Evolutionary conservation across 1,140 invertebrate species (phyloP).

Genomic region (Dendroctonus ponderosae): DNA sequence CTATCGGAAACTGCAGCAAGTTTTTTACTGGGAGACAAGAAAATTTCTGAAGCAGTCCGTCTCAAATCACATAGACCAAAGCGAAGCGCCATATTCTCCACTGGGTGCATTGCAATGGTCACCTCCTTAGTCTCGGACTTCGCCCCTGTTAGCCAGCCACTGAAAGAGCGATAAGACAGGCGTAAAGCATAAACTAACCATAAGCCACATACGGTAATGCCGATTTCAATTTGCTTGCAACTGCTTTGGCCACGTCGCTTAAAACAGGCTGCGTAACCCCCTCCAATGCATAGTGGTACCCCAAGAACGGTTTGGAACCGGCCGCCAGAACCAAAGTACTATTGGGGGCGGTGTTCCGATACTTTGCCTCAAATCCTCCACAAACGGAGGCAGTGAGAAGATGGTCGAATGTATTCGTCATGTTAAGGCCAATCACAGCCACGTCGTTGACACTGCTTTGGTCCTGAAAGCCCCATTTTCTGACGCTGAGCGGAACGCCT

Average conservation of each 20-base stretch:
- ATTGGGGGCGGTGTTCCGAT: conserved; percentile 72
- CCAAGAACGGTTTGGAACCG: conserved; percentile 78
- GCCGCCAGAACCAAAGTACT: conserved; percentile 74
- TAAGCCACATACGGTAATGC: conserved; percentile 73
- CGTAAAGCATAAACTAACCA: background rate
- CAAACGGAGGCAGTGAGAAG: conserved; percentile 76
- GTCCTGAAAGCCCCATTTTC: conserved; percentile 83
- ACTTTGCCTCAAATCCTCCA: conserved; percentile 73
- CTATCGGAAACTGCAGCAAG: conserved; percentile 81
- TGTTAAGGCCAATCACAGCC: conserved; percentile 72
- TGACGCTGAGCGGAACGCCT: conserved; percentile 62
- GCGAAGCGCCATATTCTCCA: conserved; percentile 66
- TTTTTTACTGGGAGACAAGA: conserved; percentile 75
- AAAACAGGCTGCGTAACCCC: conserved; percentile 70
- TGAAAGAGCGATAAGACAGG: conserved; percentile 33
- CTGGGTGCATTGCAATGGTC: conserved; percentile 53
- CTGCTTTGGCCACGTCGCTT: conserved; percentile 83
- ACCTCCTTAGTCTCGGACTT: conserved; percentile 52
- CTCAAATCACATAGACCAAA: conserved; percentile 84
- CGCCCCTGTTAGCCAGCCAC: conserved; percentile 60
- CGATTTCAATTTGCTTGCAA: conserved; percentile 84
- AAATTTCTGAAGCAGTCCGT: conserved; percentile 69
- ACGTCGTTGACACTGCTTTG: conserved; percentile 76
- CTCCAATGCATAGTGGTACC: conserved; percentile 88
- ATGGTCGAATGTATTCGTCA: conserved; percentile 82